Base-by-base conservation (phyloP, 1,140 invertebrate genomes). In the Lordiphosa clarofinis region DNA sequence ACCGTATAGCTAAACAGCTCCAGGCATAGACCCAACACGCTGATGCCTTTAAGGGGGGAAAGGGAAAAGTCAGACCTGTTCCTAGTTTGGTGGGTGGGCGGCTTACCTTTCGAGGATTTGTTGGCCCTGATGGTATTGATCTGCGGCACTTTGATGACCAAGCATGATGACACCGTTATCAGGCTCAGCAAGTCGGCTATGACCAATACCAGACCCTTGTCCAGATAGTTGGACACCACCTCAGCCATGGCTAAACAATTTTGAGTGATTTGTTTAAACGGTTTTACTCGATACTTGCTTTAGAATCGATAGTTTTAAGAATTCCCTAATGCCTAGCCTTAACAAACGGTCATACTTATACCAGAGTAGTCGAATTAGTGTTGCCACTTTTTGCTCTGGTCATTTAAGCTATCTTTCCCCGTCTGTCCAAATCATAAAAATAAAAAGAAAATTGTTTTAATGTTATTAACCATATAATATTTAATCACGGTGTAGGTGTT, bases 111-210 rank as follows among this genome's bases (percentile, higher is more conserved):
- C 10, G 92, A 91, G 50, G 90, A 91, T 89, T 93, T 91, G 35
- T 91, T 75, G 57, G 89, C 89, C 10, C 91, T 50, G 53, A 94
- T 87, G 38, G 90, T 92, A 37, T 92, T 86, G 64, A 94, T 94
- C 90, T 94, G 93, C 1, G 93, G 93, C 57, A 94, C 89, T 89
- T 94, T 94, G 64, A 92, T 89, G 49, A 93, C 81, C 50, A 93
- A 90, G 84, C 93, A 93, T 76, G 92, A 90, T 11, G 90, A 87
- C 61, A 94, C 93, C 4, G 92, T 94, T 36, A 93, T 90, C 19
- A 94, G 60, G 71, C 93, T 94, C 33, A 94, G 81, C 48, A 91
- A 68, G 78, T 94, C 89, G 2, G 92, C 89, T 56, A 93, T 64
- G 13, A 89, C 71, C 12, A 88, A 56, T 12, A 86, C 66, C 13